These are phyloP conservation scores for Tenualosa ilisha DNA, from an alignment of 2,797 vertebrate species.

Conservation along the genomic window DNA sequence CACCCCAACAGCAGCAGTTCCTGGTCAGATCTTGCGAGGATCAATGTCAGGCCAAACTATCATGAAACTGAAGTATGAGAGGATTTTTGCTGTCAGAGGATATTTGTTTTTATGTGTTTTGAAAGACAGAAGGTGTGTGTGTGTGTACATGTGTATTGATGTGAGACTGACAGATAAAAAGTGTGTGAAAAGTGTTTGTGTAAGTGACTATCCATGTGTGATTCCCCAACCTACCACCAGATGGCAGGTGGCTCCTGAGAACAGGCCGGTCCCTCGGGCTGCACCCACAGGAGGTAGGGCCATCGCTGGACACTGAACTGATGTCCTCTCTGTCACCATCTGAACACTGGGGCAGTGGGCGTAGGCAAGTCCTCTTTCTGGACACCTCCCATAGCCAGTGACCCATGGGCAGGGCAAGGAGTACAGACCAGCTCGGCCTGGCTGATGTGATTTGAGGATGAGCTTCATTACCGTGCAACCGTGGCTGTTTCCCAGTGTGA, in stretches of 20 bases:
- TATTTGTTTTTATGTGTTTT: not conserved
- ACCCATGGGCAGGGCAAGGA: not conserved
- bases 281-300: not conserved
- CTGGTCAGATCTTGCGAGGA: no score
- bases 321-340: not conserved
- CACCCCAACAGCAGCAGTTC: no score
- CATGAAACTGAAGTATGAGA: no score
- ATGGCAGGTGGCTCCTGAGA: slow-evolving; percentile 6
- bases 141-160: not conserved
- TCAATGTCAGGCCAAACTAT: no score
- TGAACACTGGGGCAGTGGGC: not conserved
- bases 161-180: not conserved
- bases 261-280: not conserved
- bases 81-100: no score
- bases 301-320: not conserved
- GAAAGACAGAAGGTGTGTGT: not conserved
- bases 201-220: not conserved
- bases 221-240: not conserved
- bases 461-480: no score
- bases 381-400: not conserved
- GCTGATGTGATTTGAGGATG: no score
- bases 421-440: no score
- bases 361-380: not conserved
- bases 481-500: no score
- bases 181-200: not conserved